Base-by-base conservation (phyloP, 2,113 vertebrate species). In the Albula glossodonta region DNA sequence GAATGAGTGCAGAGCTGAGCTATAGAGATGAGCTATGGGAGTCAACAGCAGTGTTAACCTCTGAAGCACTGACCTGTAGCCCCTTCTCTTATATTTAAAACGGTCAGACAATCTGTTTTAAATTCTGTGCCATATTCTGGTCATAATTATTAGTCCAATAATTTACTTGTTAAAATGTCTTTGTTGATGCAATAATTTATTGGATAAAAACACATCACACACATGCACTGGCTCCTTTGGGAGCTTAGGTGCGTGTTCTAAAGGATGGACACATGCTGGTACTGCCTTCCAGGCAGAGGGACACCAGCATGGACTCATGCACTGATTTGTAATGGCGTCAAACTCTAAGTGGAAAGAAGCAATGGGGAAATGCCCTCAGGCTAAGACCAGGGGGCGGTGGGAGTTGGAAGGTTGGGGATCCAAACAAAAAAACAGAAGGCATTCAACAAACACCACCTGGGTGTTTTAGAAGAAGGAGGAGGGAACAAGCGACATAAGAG, bases 361-460 rank as follows among this genome's bases (percentile, higher is more conserved):
- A 87, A 86, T 87, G 89, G 85, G 88, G 74, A 81, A 87, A 86
- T 85, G 88, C 95, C 95, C 94, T 91, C 89, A 91, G 93, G 93
- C 92, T 88, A 51, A 82, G 90, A 50, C 52, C 52, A 41, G 22
- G 78, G 51, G 82, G 49, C 86, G 86, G 88, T 90, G 90, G 90
- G 87, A 41, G 31, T 1, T 86, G 85, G 87, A 86, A 87, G 86
- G 87, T 7, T 19, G 53, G 60, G 22, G 60, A 19, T 3, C 15
- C 60, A 66, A 66, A 66, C 60, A 74, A 74, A 74, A 86, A 86
- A 86, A 85, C 52, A 81, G 83, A 70, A 83, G 83, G 84, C 84
- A 83, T 82, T 93, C 92, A 93, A 93, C 94, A 94, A 94, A 92
- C 92, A 92, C 94, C 94, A 95, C 94, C 94, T 95, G 94, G 91